phyloP scores from a whole-genome alignment of 2,888 invertebrate genomes.

The Vannuccia rotundouncinata region DNA sequence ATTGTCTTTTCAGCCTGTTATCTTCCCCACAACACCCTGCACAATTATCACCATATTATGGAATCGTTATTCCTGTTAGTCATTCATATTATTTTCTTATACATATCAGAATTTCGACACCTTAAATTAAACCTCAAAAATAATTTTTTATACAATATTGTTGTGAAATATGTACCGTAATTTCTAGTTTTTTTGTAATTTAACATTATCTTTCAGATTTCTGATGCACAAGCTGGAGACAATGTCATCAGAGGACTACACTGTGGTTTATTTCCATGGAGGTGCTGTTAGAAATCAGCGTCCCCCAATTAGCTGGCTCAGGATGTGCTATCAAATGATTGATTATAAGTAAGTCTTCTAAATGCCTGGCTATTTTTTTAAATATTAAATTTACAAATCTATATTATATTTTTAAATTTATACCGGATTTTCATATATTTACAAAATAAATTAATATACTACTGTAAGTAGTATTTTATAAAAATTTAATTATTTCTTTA shows the following conservation, averaged over 20 bases:
- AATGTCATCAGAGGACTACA: conserved; percentile 69
- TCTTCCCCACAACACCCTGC: background rate
- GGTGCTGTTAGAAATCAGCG: conserved; percentile 91
- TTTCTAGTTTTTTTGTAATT: background rate
- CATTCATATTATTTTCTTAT: too few species aligned
- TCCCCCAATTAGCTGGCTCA: conserved; percentile 85
- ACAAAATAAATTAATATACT: too few species aligned
- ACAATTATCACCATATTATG: background rate
- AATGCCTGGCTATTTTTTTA: too few species aligned
- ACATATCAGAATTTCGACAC: too few species aligned
- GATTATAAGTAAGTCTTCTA: conserved; percentile 69
- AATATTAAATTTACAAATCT: too few species aligned
- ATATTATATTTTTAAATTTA: too few species aligned
- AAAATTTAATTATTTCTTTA: too few species aligned
- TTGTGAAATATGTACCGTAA: background rate
- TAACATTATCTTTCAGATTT: background rate
- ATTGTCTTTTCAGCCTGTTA: background rate
- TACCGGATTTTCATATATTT: too few species aligned
- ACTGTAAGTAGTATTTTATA: too few species aligned
- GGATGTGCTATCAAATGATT: conserved; percentile 90
- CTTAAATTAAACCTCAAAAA: too few species aligned
- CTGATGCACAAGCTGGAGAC: background rate
- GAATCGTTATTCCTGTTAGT: background rate
- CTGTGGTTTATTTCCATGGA: conserved; percentile 91
- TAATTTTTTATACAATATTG: too few species aligned